Conservation (phyloP, 1,140 invertebrate species). For the Calycopis cecrops region DNA sequence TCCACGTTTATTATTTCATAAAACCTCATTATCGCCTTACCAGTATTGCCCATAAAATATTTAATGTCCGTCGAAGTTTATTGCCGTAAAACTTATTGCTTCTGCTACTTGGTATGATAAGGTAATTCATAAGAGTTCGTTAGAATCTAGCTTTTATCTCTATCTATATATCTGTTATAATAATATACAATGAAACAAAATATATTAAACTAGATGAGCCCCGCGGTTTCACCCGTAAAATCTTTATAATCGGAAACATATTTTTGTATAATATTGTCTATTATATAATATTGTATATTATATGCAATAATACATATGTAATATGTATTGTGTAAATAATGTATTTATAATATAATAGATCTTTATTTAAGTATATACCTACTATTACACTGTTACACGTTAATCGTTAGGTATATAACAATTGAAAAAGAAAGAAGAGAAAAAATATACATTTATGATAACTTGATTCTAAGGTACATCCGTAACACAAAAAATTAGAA, state of each 20-base stretch:
- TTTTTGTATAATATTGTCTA: not conserved
- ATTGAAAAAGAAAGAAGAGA: too few species aligned
- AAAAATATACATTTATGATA: too few species aligned
- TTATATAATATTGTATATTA: too few species aligned
- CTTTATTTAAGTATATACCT: too few species aligned
- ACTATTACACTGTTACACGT: too few species aligned
- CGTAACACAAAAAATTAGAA: too few species aligned
- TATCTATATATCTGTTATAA: not conserved
- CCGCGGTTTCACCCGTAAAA: not conserved
- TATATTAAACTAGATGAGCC: not conserved
- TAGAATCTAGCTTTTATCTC: not conserved
- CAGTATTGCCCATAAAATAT: constrained; percentile 2
- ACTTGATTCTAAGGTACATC: too few species aligned
- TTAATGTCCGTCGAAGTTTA: constrained; percentile 5
- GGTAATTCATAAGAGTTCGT: not conserved
- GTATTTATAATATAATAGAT: too few species aligned
- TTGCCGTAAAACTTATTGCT: not conserved
- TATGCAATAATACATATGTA: too few species aligned
- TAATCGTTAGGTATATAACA: too few species aligned
- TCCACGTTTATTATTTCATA: not conserved
- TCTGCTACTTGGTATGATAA: not conserved
- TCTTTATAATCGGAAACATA: not conserved
- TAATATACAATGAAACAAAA: not conserved
- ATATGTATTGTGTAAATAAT: too few species aligned
- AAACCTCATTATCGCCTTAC: constrained; percentile 1